These are phyloP conservation scores for Poecilia wingei DNA, from an alignment of 2,797 vertebrate genomes.

Conservation along the genomic window DNA sequence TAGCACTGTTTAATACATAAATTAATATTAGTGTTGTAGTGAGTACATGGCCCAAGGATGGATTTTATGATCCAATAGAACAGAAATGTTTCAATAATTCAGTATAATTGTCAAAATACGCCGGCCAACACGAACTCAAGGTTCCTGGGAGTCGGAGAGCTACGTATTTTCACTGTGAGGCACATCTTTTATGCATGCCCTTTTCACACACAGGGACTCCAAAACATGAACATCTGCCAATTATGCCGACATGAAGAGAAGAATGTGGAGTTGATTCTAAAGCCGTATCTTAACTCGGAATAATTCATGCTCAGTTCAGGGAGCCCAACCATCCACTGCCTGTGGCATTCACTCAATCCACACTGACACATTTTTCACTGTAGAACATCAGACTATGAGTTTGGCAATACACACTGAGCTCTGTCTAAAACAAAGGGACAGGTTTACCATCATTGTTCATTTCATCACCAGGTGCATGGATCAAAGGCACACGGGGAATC, in stretches of 20 bases:
- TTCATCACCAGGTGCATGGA: conserved; percentile 48
- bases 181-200: conserved; percentile 76
- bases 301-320: conserved; percentile 65
- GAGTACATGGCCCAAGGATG: conserved; percentile 22
- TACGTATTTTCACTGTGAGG: conserved; percentile 62
- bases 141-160: conserved; percentile 42
- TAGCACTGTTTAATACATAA: conserved; percentile 27
- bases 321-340: conserved; percentile 39
- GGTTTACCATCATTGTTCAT: conserved; percentile 45
- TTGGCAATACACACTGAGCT: conserved; percentile 30
- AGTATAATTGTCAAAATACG: conserved; percentile 61
- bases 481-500: conserved; percentile 48
- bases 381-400: conserved; percentile 30
- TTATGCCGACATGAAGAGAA: conserved; percentile 63
- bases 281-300: conserved; percentile 65
- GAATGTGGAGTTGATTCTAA: conserved; percentile 54
- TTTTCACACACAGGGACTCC: conserved; percentile 61
- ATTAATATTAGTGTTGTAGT: conserved; percentile 24
- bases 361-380: conserved; percentile 42
- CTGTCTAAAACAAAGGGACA: conserved; percentile 36
- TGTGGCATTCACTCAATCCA: conserved; percentile 43
- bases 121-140: conserved; percentile 61
- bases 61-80: conserved; percentile 40
- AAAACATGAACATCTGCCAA: conserved; percentile 75
- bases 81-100: conserved; percentile 59